These are phyloP conservation scores for Tringa solitaria DNA, from an alignment of 2,113 vertebrate genomes.

Conservation along the genomic window DNA sequence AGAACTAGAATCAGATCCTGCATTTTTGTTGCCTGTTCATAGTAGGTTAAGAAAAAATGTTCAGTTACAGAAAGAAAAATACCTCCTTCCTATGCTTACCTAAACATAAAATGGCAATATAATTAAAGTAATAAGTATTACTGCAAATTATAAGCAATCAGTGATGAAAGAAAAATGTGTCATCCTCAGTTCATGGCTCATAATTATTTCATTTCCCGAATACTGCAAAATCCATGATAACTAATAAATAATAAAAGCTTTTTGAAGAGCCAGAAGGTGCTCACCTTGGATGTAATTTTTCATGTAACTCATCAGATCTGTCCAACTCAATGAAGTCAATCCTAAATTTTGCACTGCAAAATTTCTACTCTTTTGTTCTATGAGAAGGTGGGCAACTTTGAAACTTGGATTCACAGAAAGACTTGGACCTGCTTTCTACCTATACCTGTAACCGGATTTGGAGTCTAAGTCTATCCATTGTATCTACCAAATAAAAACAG, in stretches of 20 bases:
- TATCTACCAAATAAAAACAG: not conserved
- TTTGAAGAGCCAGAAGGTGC: not conserved
- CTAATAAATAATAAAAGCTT: not conserved
- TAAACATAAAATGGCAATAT: conserved; percentile 24
- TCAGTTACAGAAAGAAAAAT: not conserved
- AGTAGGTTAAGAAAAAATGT: not conserved
- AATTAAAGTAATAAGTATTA: conserved; percentile 2
- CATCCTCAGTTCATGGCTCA: not conserved
- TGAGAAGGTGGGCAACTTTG: not conserved
- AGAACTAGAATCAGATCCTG: not conserved
- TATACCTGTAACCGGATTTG: not conserved
- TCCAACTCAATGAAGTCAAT: not conserved
- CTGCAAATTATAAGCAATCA: conserved; percentile 26
- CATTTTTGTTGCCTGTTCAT: not conserved
- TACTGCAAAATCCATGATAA: not conserved
- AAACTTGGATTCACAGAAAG: not conserved
- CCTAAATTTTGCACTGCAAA: not conserved
- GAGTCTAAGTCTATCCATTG: not conserved
- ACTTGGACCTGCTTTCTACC: not conserved
- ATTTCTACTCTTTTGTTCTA: not conserved
- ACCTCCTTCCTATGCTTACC: not conserved
- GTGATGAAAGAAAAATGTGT: not conserved
- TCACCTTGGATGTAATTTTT: not conserved
- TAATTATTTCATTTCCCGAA: conserved; percentile 31
- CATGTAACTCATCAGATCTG: not conserved